Percentiles rank a stretch among this genome's conserved stretches.
These are phyloP conservation scores for Athene cunicularia DNA, from an alignment of 2,113 vertebrate genomes.

Conservation along the genomic window DNA sequence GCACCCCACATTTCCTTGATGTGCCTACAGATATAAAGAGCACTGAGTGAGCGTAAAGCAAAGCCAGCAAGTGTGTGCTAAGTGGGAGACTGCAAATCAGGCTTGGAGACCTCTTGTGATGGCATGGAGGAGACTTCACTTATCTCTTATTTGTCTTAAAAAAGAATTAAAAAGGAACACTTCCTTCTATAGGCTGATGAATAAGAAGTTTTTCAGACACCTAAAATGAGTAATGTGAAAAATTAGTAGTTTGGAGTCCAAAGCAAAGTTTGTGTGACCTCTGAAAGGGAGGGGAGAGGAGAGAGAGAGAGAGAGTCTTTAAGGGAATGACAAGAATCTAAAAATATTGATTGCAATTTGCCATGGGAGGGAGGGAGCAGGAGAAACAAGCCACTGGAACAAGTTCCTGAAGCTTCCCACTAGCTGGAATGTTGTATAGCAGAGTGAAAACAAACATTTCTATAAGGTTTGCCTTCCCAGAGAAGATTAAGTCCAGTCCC, in stretches of 20 bases:
- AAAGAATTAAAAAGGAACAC: not conserved
- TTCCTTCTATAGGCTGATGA: not conserved
- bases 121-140: not conserved
- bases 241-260: constrained; percentile 61
- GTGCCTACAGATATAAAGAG: not conserved
- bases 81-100: not conserved
- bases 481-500: not conserved
- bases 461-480: constrained; percentile 17
- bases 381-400: constrained; percentile 57
- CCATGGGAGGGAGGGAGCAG: constrained; percentile 58
- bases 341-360: constrained; percentile 65
- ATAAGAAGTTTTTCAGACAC: constrained; percentile 34
- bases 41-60: not conserved
- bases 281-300: not conserved
- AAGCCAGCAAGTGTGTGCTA: not conserved
- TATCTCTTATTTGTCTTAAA: not conserved
- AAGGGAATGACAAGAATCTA: constrained; percentile 63
- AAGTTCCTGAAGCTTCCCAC: constrained; percentile 34
- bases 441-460: constrained; percentile 58
- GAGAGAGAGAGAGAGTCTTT: not conserved
- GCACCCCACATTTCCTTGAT: not conserved
- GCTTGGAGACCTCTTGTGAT: not conserved
- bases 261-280: constrained; percentile 64
- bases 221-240: constrained; percentile 52
- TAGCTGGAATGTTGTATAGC: constrained; percentile 34